Evolutionary conservation across 2,888 invertebrate species (phyloP).

Genomic region (Antheraea assamensis): DNA sequence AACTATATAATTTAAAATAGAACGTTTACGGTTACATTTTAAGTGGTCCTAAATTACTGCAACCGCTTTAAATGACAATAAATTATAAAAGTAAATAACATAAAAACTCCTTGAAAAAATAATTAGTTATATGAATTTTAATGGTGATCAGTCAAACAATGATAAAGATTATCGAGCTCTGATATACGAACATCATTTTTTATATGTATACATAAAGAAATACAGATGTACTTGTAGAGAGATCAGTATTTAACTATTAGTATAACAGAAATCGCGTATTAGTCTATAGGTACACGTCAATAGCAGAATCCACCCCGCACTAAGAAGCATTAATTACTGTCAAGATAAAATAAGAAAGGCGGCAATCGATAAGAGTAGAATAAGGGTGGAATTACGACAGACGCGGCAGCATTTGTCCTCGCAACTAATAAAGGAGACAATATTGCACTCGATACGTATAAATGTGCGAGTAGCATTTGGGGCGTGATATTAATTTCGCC

Average conservation of each 20-base stretch:
- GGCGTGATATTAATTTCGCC: conserved; percentile 81
- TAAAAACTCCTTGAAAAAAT: too few species aligned
- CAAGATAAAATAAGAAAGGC: conserved; percentile 76
- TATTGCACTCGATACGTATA: conserved; percentile 82
- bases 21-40: too few species aligned
- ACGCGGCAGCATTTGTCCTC: conserved; percentile 72
- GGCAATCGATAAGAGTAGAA: conserved; percentile 62
- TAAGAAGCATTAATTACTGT: conserved; percentile 73
- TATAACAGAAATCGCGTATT: conserved; percentile 25
- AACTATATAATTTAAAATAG: too few species aligned
- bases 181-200: too few species aligned
- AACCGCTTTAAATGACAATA: too few species aligned
- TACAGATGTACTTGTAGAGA: background rate
- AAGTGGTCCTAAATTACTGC: too few species aligned
- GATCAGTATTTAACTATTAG: background rate
- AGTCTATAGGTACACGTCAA: conserved; percentile 38
- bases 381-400: conserved; percentile 70
- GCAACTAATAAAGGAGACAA: conserved; percentile 82
- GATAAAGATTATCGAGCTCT: too few species aligned
- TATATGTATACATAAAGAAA: too few species aligned
- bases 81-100: too few species aligned
- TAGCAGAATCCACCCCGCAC: conserved; percentile 38
- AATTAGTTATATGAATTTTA: too few species aligned
- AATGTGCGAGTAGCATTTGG: conserved; percentile 80
- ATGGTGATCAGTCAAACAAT: too few species aligned